Percentiles rank a stretch among this genome's conserved stretches.
Conservation (phyloP, 2,888 invertebrate species). For the Pecten maximus region DNA sequence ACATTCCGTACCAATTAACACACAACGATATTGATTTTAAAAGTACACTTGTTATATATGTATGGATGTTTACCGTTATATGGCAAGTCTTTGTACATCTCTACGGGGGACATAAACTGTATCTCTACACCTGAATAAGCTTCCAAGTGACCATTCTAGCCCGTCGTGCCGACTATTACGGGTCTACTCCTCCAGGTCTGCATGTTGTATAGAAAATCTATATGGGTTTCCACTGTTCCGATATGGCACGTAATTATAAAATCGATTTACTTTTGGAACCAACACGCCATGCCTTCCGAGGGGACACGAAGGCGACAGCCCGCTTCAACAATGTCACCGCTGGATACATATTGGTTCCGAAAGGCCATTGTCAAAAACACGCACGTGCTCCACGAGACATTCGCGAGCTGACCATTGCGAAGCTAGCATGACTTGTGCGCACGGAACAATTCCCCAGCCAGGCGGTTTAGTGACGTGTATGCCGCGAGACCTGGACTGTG, state of each 20-base stretch:
- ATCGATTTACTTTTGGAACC: conserved; percentile 23
- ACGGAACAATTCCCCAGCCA: background rate
- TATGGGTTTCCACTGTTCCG: conserved; percentile 16
- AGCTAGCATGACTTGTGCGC: conserved; percentile 29
- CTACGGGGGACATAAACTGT: background rate
- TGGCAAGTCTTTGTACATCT: background rate
- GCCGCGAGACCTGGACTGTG: background rate
- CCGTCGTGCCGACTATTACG: background rate
- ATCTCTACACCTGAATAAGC: background rate
- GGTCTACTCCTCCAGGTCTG: background rate
- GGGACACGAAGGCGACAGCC: conserved; percentile 29
- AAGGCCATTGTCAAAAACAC: conserved; percentile 35
- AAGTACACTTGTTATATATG: background rate
- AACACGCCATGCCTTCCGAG: conserved; percentile 30
- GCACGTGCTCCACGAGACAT: conserved; percentile 28
- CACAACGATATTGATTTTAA: too few species aligned
- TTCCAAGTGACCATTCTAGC: background rate
- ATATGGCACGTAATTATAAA: conserved; percentile 32
- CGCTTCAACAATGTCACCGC: conserved; percentile 9
- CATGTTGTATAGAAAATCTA: background rate
- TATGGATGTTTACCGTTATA: background rate
- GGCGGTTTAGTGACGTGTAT: background rate
- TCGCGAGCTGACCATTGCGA: conserved; percentile 24
- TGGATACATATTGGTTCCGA: conserved; percentile 30
- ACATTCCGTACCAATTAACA: background rate